Conservation (phyloP, 2,888 invertebrate species). For the Sylvicola cinctus region DNA sequence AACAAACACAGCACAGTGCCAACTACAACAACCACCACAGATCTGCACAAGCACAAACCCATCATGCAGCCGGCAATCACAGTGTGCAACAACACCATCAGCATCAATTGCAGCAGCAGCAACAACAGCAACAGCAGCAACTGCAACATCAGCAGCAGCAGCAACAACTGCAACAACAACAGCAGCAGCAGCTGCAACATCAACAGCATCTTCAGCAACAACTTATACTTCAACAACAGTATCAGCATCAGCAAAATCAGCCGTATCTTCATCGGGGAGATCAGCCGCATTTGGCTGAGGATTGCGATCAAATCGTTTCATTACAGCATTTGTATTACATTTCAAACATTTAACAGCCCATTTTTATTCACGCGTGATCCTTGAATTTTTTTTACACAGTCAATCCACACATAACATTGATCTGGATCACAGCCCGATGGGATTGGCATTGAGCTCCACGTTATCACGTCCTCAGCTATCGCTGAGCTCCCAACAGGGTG, state of each 20-base stretch:
- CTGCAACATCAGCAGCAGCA: constrained; percentile 6
- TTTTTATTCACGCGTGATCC: no score
- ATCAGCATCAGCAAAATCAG: constrained; percentile 7
- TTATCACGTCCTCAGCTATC: no score
- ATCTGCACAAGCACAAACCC: neutral
- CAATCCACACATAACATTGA: no score
- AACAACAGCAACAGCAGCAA: constrained; percentile 8
- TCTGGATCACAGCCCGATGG: no score
- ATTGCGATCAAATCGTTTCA: neutral
- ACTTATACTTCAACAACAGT: constrained; percentile 5
- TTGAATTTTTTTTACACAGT: no score
- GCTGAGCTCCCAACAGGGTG: constrained; percentile 1
- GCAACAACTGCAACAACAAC: constrained; percentile 7
- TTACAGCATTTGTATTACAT: neutral
- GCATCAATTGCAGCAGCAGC: constrained; percentile 9
- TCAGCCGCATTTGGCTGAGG: neutral
- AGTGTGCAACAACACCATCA: constrained; percentile 12
- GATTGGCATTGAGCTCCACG: no score
- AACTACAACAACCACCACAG: neutral
- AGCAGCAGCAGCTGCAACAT: constrained; percentile 6
- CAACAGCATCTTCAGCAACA: constrained; percentile 6
- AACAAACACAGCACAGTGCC: constrained; percentile 3
- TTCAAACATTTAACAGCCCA: no score
- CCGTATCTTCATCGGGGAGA: neutral
- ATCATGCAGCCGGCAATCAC: neutral